phyloP scores from a whole-genome alignment of 2,113 vertebrate genomes.

The Sorex araneus region DNA sequence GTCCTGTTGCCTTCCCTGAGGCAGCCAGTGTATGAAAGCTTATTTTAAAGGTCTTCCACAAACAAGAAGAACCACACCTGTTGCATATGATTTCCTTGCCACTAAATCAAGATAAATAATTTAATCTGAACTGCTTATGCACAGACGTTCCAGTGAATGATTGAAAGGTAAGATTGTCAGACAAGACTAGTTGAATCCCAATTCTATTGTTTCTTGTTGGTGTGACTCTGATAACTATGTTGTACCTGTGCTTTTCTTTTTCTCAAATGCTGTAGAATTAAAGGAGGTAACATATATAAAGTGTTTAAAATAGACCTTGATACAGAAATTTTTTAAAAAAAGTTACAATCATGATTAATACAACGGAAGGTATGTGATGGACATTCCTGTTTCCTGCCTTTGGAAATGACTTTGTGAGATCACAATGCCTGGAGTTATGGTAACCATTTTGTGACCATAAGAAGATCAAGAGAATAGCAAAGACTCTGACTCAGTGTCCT shows the following conservation, averaged over 20 bases:
- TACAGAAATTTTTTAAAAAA: not conserved
- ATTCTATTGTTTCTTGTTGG: not conserved
- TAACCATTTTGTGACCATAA: not conserved
- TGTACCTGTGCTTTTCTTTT: slow-evolving; percentile 10
- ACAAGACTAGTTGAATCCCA: not conserved
- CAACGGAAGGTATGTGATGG: not conserved
- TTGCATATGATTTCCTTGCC: slow-evolving; percentile 83
- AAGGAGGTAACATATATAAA: slow-evolving; percentile 4
- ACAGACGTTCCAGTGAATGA: slow-evolving; percentile 67
- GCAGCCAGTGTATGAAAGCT: slow-evolving; percentile 82
- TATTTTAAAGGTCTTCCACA: slow-evolving; percentile 82
- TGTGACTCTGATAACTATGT: not conserved
- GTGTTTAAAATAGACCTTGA: slow-evolving; percentile 23
- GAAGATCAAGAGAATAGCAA: not conserved
- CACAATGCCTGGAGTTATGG: not conserved
- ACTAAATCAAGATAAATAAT: slow-evolving; percentile 89
- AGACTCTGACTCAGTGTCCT: slow-evolving; percentile 9
- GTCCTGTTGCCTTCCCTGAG: slow-evolving; percentile 83
- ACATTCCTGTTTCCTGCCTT: slow-evolving; percentile 38
- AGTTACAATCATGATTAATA: slow-evolving; percentile 25
- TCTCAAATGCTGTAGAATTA: not conserved
- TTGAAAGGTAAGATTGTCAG: slow-evolving; percentile 61
- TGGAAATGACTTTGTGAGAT: slow-evolving; percentile 29
- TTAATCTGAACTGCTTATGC: slow-evolving; percentile 81
- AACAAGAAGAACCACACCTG: slow-evolving; percentile 87